Conservation (phyloP, 2,888 invertebrate species). For the Trissonchulus sp. region DNA sequence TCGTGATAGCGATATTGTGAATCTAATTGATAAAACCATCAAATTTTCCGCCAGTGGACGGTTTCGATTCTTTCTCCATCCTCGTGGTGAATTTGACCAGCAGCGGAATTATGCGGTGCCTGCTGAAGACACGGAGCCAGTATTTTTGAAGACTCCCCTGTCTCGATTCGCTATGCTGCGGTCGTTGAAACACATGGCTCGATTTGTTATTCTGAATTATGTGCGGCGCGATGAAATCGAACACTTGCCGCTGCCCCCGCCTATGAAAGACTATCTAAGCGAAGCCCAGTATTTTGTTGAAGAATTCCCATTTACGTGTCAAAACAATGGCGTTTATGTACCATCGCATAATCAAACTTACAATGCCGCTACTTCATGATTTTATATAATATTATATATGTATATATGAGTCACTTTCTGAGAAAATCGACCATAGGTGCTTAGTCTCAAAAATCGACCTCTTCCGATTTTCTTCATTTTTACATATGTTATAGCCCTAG, state of each 20-base stretch:
- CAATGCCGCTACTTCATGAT: too few relatives aligned
- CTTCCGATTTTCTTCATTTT: too few relatives aligned
- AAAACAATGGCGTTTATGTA: too few relatives aligned
- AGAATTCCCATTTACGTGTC: not conserved
- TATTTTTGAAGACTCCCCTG: slow-evolving; percentile 67
- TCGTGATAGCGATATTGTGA: slow-evolving; percentile 60
- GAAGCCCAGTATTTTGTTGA: slow-evolving; percentile 52
- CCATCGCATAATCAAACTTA: too few relatives aligned
- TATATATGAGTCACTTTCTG: too few relatives aligned
- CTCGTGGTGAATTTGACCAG: not conserved
- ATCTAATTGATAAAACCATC: slow-evolving; percentile 69
- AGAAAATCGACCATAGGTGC: too few relatives aligned
- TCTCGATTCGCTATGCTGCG: slow-evolving; percentile 67
- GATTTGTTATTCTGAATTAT: slow-evolving; percentile 67
- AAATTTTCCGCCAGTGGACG: slow-evolving; percentile 58
- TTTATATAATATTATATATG: too few relatives aligned
- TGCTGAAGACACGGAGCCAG: slow-evolving; percentile 62
- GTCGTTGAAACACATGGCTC: slow-evolving; percentile 67
- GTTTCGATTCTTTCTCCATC: slow-evolving; percentile 29
- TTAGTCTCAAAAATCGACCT: too few relatives aligned
- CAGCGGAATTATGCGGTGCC: not conserved
- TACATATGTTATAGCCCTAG: too few relatives aligned
- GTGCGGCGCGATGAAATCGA: slow-evolving; percentile 65
- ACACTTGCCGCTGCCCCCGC: slow-evolving; percentile 64
- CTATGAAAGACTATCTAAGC: slow-evolving; percentile 53